Base-by-base conservation (phyloP, 2,113 vertebrate genomes). In the Xenotilapia leptura region DNA sequence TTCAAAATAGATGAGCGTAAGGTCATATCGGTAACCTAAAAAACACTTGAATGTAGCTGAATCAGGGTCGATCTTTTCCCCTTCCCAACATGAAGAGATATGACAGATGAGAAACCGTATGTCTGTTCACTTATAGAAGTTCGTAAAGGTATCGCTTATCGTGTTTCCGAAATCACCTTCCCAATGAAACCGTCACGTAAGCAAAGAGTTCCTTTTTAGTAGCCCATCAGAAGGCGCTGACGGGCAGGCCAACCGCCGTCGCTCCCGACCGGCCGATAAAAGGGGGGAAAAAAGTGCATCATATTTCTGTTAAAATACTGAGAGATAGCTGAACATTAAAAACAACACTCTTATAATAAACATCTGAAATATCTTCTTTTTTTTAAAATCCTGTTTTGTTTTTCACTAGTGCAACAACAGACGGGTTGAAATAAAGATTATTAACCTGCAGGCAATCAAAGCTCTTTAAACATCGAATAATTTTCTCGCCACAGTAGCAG, bases 361-460 rank as follows among this genome's bases (percentile, higher is more conserved):
- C 94, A 96, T 94, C 91, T 94, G 92, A 91, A 91, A 91, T 93
- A 91, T 86, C 45, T 92, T 91, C 23, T 82, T 90, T 91, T 90
- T 92, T 62, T 12, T 0, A 0, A 4, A 60, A 65, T 65, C 60
- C 60, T 68, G 33, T 38, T 68, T 68, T 91, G 88, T 86, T 91
- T 90, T 85, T 90, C 93, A 93, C 95, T 94, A 95, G 95, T 96
- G 96, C 95, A 96, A 96, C 94, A 94, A 95, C 93, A 95, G 92
- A 96, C 91, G 82, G 81, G 82, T 88, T 93, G 70, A 94, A 94
- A 91, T 81, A 86, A 95, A 94, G 88, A 13, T 90, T 88, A 95
- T 93, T 88, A 94, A 95, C 94, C 93, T 94, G 95, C 96, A 96
- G 96, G 96, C 96, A 96, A 94, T 95, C 93, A 93, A 96, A 95